Conservation (phyloP, 1,140 invertebrate genomes). For the Hylaeus volcanicus region DNA sequence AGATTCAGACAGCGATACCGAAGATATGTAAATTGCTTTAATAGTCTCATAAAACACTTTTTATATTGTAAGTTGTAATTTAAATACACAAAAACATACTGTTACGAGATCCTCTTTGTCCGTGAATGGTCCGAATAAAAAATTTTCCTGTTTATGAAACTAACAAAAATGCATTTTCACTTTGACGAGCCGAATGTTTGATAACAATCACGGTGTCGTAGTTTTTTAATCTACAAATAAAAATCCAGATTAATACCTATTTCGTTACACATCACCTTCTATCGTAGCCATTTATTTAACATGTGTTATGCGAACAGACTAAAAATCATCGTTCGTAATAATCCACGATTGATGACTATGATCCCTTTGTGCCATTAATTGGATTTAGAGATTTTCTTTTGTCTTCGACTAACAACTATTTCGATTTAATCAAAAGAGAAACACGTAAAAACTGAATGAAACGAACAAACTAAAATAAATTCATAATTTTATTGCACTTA, state of each 20-base stretch:
- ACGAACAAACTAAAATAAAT: too few relatives aligned
- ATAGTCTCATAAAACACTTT: conserved; percentile 32
- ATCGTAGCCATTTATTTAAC: not conserved
- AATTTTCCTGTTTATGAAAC: conserved; percentile 38
- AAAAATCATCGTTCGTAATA: not conserved
- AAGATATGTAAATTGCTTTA: conserved; percentile 83
- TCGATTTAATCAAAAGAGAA: not conserved
- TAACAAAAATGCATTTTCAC: not conserved
- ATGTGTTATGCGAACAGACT: not conserved
- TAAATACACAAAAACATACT: conserved; percentile 31
- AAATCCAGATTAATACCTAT: not conserved
- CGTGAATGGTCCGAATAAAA: conserved; percentile 40
- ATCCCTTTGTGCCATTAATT: conserved; percentile 2
- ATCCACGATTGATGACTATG: conserved; percentile 31
- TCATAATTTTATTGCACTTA: too few relatives aligned
- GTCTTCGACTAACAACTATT: not conserved
- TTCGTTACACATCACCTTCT: not conserved
- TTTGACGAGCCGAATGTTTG: not conserved
- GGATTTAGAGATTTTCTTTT: conserved; percentile 4
- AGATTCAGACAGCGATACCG: conserved; percentile 91
- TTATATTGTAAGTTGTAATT: conserved; percentile 60
- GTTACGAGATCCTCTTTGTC: conserved; percentile 3
- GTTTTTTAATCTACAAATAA: not conserved
- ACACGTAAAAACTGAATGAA: not conserved
- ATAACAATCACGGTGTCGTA: not conserved